These are phyloP conservation scores for Mionectes macconnelli DNA, from an alignment of 2,113 vertebrate genomes.

Conservation along the genomic window DNA sequence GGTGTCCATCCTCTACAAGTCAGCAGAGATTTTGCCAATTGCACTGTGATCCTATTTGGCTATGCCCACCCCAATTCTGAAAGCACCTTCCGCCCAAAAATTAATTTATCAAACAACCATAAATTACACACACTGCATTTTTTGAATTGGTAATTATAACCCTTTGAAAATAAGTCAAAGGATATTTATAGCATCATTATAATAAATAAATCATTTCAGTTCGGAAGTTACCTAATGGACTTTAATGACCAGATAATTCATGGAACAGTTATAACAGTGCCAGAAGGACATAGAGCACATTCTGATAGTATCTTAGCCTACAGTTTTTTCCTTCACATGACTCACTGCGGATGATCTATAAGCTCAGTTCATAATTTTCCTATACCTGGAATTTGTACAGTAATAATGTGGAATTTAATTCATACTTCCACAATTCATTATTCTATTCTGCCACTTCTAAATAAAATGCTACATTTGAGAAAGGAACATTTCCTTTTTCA, in stretches of 20 bases:
- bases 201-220: background rate
- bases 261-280: background rate
- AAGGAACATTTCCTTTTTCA: background rate
- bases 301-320: background rate
- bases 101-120: background rate
- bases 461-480: background rate
- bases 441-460: background rate
- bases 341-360: background rate
- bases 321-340: background rate
- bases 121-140: background rate
- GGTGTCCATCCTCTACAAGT: background rate
- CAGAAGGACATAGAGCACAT: background rate
- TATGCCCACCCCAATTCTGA: background rate
- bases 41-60: background rate
- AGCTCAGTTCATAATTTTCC: background rate
- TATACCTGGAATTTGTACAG: background rate
- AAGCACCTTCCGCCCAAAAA: background rate
- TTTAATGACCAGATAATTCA: background rate
- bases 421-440: background rate
- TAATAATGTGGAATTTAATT: background rate
- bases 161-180: background rate
- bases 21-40: background rate
- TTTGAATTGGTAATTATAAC: background rate
- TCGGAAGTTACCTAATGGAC: background rate
- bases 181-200: background rate